These are phyloP conservation scores for Hedychridium roseum DNA, from an alignment of 2,888 invertebrate species.

Conservation along the genomic window DNA sequence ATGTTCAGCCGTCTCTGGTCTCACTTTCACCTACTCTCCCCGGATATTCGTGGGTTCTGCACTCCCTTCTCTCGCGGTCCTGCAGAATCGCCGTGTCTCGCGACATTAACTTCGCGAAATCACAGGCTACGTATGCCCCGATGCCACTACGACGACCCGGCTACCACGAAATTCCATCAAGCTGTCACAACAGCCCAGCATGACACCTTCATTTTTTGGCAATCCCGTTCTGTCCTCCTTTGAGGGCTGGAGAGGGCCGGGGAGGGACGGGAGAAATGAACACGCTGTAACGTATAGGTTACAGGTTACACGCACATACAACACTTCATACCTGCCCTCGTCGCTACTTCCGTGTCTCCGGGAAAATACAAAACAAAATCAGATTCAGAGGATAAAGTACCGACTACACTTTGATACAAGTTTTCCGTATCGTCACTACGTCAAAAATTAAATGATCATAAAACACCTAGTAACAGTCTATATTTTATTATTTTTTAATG, in stretches of 20 bases:
- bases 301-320: no score
- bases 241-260: background rate
- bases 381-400: no score
- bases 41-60: conserved; percentile 18
- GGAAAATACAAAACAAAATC: no score
- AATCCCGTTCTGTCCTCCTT: background rate
- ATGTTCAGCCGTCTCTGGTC: conserved; percentile 20
- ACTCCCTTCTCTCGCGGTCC: conserved; percentile 28
- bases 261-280: background rate
- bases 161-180: conserved; percentile 15
- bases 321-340: no score
- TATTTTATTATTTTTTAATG: no score
- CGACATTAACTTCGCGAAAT: conserved; percentile 35
- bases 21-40: conserved; percentile 47
- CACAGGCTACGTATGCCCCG: conserved; percentile 10
- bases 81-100: no score
- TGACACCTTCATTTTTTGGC: conserved; percentile 42
- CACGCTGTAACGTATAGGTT: no score
- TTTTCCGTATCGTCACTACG: no score
- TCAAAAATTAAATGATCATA: no score
- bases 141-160: conserved; percentile 4
- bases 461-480: no score
- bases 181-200: conserved; percentile 36
- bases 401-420: no score
- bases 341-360: no score